phyloP scores from a whole-genome alignment of 2,888 invertebrate species.

The Anoplius nigerrimus region DNA sequence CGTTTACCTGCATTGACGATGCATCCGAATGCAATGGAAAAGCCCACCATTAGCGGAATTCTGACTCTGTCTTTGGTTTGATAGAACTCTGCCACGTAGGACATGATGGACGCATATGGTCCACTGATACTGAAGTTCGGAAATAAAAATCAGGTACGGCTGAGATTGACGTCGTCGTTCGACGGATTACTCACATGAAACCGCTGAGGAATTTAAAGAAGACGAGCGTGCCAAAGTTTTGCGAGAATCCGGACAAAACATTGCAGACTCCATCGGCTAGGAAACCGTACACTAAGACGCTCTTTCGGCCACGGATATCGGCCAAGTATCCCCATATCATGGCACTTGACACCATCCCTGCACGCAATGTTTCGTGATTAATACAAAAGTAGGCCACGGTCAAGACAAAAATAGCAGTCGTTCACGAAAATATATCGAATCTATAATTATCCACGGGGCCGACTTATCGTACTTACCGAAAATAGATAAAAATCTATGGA shows the following conservation, averaged over 20 bases:
- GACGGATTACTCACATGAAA: conserved; percentile 79
- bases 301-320: conserved; percentile 83
- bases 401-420: not conserved
- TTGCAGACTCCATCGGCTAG: conserved; percentile 80
- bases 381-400: not conserved
- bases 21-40: conserved; percentile 77
- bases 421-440: too few species aligned
- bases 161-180: not conserved
- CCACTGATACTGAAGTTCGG: conserved; percentile 78
- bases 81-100: conserved; percentile 85
- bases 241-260: conserved; percentile 80
- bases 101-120: conserved; percentile 83
- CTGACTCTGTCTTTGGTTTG: conserved; percentile 80
- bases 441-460: too few species aligned
- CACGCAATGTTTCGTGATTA: not conserved
- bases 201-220: conserved; percentile 84
- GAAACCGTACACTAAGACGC: conserved; percentile 82
- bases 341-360: conserved; percentile 87
- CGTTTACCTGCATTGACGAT: conserved; percentile 74
- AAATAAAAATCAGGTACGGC: not conserved
- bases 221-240: conserved; percentile 81
- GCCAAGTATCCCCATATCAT: conserved; percentile 87
- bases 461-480: too few species aligned
- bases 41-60: conserved; percentile 81
- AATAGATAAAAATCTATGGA: too few species aligned